phyloP scores from a whole-genome alignment of 2,888 invertebrate genomes.

The Xanthia togata region DNA sequence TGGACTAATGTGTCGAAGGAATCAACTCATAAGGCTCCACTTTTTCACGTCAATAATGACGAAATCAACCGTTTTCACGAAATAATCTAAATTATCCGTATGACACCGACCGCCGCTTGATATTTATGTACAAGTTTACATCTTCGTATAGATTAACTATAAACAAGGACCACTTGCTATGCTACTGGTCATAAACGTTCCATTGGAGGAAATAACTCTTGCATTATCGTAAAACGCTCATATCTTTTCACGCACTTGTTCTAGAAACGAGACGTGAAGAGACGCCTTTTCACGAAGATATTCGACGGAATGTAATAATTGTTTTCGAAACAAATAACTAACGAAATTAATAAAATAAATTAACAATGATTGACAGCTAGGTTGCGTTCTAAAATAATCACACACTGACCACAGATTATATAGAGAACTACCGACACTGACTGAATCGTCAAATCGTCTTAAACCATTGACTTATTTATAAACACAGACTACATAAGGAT shows the following conservation, averaged over 20 bases:
- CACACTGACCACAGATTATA: too few relatives aligned
- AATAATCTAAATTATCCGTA: constrained; percentile 39
- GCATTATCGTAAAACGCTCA: neutral
- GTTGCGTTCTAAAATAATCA: constrained; percentile 26
- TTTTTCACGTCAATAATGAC: constrained; percentile 4
- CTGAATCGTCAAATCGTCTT: too few relatives aligned
- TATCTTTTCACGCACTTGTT: constrained; percentile 13
- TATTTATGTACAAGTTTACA: constrained; percentile 55
- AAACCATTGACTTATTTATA: too few relatives aligned
- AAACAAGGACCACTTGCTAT: constrained; percentile 43
- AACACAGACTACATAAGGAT: too few relatives aligned
- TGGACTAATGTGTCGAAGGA: constrained; percentile 10
- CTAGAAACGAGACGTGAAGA: neutral
- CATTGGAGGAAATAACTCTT: constrained; percentile 39
- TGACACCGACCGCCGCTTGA: constrained; percentile 20
- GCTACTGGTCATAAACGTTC: constrained; percentile 52
- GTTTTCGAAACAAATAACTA: constrained; percentile 21
- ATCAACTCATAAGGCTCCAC: constrained; percentile 7
- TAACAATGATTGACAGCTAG: constrained; percentile 32
- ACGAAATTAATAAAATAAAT: constrained; percentile 1
- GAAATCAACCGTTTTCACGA: constrained; percentile 46
- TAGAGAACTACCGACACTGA: too few relatives aligned
- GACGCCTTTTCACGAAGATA: neutral
- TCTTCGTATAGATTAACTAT: constrained; percentile 52
- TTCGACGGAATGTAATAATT: neutral